phyloP scores from a whole-genome alignment of 92 coral and sea anemone species.

The Epizoanthus ramosus region DNA sequence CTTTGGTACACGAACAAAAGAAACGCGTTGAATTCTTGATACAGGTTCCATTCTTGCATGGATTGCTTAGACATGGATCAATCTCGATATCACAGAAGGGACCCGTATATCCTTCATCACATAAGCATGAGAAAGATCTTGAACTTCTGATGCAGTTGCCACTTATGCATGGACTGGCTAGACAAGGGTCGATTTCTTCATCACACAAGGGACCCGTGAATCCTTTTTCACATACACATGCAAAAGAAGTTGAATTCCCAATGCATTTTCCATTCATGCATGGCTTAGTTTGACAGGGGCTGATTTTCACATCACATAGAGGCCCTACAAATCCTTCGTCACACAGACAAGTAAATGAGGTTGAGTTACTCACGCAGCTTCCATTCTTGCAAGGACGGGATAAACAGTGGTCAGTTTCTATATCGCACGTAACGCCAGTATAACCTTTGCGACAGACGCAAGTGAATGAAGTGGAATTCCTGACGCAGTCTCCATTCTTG shows the following conservation, averaged over 20 bases:
- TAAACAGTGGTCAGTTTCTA: slow-evolving; percentile 56
- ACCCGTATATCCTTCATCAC: slow-evolving; percentile 58
- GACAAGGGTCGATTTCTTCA: slow-evolving; percentile 43
- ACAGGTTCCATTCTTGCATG: slow-evolving; percentile 66
- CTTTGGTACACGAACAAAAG: slow-evolving; percentile 70
- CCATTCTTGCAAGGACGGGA: slow-evolving; percentile 81
- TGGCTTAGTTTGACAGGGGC: slow-evolving; percentile 58
- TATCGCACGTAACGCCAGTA: slow-evolving; percentile 64
- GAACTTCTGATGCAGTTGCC: slow-evolving; percentile 62
- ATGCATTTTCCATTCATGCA: slow-evolving; percentile 59
- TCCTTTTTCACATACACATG: slow-evolving; percentile 62
- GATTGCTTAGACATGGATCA: slow-evolving; percentile 54
- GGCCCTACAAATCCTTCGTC: slow-evolving; percentile 60
- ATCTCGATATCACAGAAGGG: slow-evolving; percentile 44
- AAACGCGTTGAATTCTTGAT: slow-evolving; percentile 34
- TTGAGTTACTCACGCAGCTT: slow-evolving; percentile 45
- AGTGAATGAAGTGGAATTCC: slow-evolving; percentile 44
- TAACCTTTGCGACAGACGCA: slow-evolving; percentile 74
- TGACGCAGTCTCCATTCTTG: slow-evolving; percentile 48
- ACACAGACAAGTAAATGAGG: slow-evolving; percentile 66
- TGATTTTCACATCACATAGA: slow-evolving; percentile 29
- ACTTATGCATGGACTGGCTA: slow-evolving; percentile 71
- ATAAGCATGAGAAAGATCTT: slow-evolving; percentile 45
- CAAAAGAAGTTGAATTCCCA: slow-evolving; percentile 37
- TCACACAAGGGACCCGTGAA: slow-evolving; percentile 60